These are phyloP conservation scores for Eriosoma lanigerum DNA, from an alignment of 1,140 invertebrate genomes.

Conservation along the genomic window DNA sequence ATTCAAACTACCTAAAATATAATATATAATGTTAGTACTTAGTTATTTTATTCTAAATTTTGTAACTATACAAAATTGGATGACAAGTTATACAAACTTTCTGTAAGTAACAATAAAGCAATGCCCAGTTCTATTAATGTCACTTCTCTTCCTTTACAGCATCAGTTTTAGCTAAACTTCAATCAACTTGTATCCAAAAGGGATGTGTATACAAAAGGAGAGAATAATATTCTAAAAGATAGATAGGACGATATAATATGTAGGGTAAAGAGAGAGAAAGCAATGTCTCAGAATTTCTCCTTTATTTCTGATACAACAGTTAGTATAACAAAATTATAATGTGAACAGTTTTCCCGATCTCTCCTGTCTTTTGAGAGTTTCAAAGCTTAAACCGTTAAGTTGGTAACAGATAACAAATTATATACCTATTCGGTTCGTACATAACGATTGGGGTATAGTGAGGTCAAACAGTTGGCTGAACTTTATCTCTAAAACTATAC, in stretches of 20 bases:
- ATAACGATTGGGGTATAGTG: background rate
- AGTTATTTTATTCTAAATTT: background rate
- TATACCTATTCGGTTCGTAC: slow-evolving; percentile 21
- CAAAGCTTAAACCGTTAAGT: slow-evolving; percentile 34
- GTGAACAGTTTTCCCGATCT: slow-evolving; percentile 1
- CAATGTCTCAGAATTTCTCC: slow-evolving; percentile 20
- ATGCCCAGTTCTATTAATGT: slow-evolving; percentile 16
- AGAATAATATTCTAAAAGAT: background rate
- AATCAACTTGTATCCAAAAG: slow-evolving; percentile 37
- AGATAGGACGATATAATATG: background rate
- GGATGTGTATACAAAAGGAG: slow-evolving; percentile 25
- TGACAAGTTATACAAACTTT: slow-evolving; percentile 31
- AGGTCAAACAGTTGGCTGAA: slow-evolving; percentile 24
- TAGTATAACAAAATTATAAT: slow-evolving; percentile 40
- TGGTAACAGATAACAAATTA: slow-evolving; percentile 49
- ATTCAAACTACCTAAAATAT: too few relatives aligned
- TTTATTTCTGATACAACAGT: background rate
- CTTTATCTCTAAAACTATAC: slow-evolving; percentile 15
- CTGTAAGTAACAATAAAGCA: background rate
- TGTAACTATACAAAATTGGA: background rate
- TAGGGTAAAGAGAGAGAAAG: background rate
- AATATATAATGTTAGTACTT: too few relatives aligned
- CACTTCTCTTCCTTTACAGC: background rate
- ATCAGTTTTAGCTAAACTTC: slow-evolving; percentile 38
- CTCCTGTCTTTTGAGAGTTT: slow-evolving; percentile 24